Evolutionary conservation across 2,113 vertebrate genomes (phyloP), one percentile per base, ranked within the genome.

Genomic region (Epinephelus moara): DNA sequence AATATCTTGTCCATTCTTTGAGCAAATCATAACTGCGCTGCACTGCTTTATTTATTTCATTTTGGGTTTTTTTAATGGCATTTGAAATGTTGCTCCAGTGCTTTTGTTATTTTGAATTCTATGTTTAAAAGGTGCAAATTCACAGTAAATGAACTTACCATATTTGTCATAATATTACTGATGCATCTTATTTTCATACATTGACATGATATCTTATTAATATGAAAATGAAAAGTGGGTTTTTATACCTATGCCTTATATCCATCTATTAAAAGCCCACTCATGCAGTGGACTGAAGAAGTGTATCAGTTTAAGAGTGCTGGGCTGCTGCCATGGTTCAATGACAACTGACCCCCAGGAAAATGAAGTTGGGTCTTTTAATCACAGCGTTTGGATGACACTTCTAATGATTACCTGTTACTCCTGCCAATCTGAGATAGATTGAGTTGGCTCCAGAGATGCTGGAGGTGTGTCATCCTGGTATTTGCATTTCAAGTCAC

Each of bases 351-450:
- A 93, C 83, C 93, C 87, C 78, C 73, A 69, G 60, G 70, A 93
- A 91, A 93, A 93, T 93, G 27, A 93, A 95, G 85, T 83, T 79
- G 45, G 62, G 80, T 84, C 84, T 82, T 92, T 93, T 92, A 94
- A 93, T 94, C 91, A 90, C 75, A 82, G 76, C 18, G 21, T 75
- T 69, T 68, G 78, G 88, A 86, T 87, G 88, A 89, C 86, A 84
- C 76, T 17, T 68, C 60, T 88, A 93, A 94, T 92, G 93, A 94
- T 93, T 93, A 93, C 70, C 82, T 88, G 92, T 91, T 92, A 85
- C 87, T 66, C 64, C 70, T 91, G 92, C 85, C 94, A 91, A 75
- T 80, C 27, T 45, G 64, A 87, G 83, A 92, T 79, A 78, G 87
- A 92, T 89, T 83, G 81, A 83, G 70, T 80, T 82, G 68, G 56